Conservation (phyloP, 2,797 vertebrate species). For the Notoglanidium macrostoma region DNA sequence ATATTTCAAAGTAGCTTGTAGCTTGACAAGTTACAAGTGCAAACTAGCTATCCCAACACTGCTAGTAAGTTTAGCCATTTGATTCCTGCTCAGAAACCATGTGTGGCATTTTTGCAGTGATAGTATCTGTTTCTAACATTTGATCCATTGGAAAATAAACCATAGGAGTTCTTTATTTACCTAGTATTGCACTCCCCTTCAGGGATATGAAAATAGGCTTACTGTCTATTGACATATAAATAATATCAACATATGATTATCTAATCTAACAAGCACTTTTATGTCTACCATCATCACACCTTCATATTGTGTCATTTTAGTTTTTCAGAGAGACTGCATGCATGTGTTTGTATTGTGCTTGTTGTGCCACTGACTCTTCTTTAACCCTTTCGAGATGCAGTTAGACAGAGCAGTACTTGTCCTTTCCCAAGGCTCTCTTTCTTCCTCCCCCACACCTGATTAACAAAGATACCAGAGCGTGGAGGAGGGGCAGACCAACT, state of each 20-base stretch:
- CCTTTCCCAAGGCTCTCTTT: slow-evolving; percentile 47
- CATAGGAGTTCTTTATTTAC: slow-evolving; percentile 28
- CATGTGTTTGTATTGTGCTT: slow-evolving; percentile 46
- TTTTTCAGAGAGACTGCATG: slow-evolving; percentile 5
- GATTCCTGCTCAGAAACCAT: neutral
- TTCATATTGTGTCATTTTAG: slow-evolving; percentile 10
- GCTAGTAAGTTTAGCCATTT: neutral
- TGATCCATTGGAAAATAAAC: slow-evolving; percentile 36
- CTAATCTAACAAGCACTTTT: slow-evolving; percentile 39
- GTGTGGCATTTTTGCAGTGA: neutral
- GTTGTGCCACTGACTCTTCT: slow-evolving; percentile 35
- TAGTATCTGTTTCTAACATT: neutral
- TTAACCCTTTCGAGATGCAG: slow-evolving; percentile 45
- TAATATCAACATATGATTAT: slow-evolving; percentile 51
- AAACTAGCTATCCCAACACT: neutral
- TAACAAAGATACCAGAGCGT: slow-evolving; percentile 59
- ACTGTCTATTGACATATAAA: slow-evolving; percentile 44
- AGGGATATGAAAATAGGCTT: slow-evolving; percentile 30
- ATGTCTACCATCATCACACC: slow-evolving; percentile 12
- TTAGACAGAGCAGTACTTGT: slow-evolving; percentile 37
- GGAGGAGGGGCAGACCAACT: slow-evolving; percentile 60
- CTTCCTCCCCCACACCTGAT: slow-evolving; percentile 63
- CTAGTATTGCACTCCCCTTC: slow-evolving; percentile 5
- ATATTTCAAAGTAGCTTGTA: neutral
- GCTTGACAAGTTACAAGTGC: neutral